These are phyloP conservation scores for Charanyca ferruginea DNA, from an alignment of 2,888 invertebrate species.

Conservation along the genomic window DNA sequence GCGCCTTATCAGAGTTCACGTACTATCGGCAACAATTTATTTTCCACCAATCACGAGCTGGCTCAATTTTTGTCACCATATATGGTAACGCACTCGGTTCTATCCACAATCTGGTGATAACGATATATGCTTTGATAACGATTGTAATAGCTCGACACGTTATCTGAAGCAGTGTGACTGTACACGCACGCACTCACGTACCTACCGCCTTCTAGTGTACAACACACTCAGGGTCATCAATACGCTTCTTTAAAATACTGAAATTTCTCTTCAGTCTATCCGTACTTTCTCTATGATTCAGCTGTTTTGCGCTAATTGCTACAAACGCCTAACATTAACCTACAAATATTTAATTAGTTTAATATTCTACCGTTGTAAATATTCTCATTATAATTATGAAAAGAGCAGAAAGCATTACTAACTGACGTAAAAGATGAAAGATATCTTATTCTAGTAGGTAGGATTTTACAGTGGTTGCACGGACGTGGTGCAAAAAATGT, in stretches of 20 bases:
- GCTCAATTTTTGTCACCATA: constrained; percentile 93
- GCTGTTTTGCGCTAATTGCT: constrained; percentile 79
- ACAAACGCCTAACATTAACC: constrained; percentile 78
- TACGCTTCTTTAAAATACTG: constrained; percentile 61
- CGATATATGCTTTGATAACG: constrained; percentile 80
- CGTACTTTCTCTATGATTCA: constrained; percentile 82
- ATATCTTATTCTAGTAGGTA: constrained; percentile 63
- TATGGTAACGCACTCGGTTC: constrained; percentile 92
- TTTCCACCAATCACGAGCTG: constrained; percentile 93
- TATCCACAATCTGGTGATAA: constrained; percentile 81
- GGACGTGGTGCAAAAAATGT: constrained; percentile 30
- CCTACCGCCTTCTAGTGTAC: constrained; percentile 28
- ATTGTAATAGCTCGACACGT: constrained; percentile 54
- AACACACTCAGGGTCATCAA: constrained; percentile 53
- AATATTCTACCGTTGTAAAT: constrained; percentile 71
- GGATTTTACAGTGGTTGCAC: constrained; percentile 46
- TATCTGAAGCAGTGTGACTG: constrained; percentile 58
- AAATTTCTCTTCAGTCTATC: constrained; percentile 73
- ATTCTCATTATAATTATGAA: constrained; percentile 72
- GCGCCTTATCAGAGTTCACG: constrained; percentile 88
- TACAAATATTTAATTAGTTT: constrained; percentile 78
- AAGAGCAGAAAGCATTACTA: constrained; percentile 78
- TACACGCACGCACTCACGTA: constrained; percentile 67
- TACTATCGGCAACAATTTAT: constrained; percentile 87
- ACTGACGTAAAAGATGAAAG: constrained; percentile 62